Evolutionary conservation across 1,140 invertebrate genomes (phyloP).

Genomic region (Cheumatopsyche charites): DNA sequence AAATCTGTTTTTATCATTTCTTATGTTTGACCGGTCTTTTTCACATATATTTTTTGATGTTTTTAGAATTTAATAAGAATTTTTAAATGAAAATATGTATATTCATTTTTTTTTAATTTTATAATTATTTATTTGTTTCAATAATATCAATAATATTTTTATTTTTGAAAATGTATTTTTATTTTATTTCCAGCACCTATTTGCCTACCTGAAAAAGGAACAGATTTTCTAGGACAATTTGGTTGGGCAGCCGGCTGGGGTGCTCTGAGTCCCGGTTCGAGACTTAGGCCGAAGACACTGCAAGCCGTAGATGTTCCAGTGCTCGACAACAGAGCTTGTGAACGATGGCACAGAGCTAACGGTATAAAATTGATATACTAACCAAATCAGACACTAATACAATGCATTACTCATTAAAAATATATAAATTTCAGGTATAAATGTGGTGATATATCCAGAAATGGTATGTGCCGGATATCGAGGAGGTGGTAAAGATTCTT

Average conservation of each 20-base stretch:
- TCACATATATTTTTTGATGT: too few relatives aligned
- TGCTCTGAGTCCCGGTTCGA: slow-evolving; percentile 83
- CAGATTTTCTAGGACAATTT: slow-evolving; percentile 87
- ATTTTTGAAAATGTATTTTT: too few relatives aligned
- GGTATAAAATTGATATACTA: slow-evolving; percentile 54
- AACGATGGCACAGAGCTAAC: slow-evolving; percentile 79
- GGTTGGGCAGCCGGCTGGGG: slow-evolving; percentile 95
- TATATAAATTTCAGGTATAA: slow-evolving; percentile 70
- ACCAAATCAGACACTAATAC: not conserved
- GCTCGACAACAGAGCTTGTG: slow-evolving; percentile 85
- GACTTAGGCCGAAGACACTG: slow-evolving; percentile 85
- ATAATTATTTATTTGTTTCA: too few relatives aligned
- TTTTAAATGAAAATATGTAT: too few relatives aligned
- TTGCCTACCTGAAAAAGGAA: slow-evolving; percentile 88
- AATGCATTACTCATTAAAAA: not conserved
- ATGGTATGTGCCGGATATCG: slow-evolving; percentile 97
- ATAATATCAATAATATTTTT: too few relatives aligned
- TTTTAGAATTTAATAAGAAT: too few relatives aligned
- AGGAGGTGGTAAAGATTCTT: slow-evolving; percentile 79
- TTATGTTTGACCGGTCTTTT: too few relatives aligned
- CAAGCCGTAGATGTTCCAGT: slow-evolving; percentile 93
- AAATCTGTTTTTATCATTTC: too few relatives aligned
- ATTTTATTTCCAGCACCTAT: slow-evolving; percentile 73
- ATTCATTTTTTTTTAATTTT: too few relatives aligned
- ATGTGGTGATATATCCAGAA: slow-evolving; percentile 93